phyloP scores from a whole-genome alignment of 2,797 vertebrate genomes.

The Molothrus ater region DNA sequence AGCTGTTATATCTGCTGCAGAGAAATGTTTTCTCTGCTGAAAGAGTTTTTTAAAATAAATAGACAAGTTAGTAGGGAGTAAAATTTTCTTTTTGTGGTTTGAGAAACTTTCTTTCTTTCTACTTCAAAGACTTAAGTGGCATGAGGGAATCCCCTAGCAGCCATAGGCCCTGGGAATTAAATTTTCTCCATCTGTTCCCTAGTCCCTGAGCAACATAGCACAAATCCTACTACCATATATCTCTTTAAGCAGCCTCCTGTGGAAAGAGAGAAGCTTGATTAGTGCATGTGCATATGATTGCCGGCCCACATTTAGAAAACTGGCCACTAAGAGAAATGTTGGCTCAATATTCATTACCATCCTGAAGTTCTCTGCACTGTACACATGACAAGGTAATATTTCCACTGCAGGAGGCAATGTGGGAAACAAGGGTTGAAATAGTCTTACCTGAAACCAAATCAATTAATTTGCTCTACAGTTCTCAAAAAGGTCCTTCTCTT shows the following conservation, averaged over 20 bases:
- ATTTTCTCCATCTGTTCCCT: conserved; percentile 73
- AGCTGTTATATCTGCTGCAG: conserved; percentile 43
- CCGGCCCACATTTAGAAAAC: conserved; percentile 62
- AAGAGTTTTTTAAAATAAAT: conserved; percentile 61
- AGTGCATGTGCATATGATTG: conserved; percentile 32
- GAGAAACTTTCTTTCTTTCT: conserved; percentile 62
- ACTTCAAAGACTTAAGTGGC: conserved; percentile 74
- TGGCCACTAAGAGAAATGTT: conserved; percentile 49
- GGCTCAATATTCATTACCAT: conserved; percentile 59
- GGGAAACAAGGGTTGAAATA: conserved; percentile 57
- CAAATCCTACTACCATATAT: conserved; percentile 67
- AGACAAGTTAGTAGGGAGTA: conserved; percentile 43
- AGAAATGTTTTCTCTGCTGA: conserved; percentile 53
- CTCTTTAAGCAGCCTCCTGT: conserved; percentile 73
- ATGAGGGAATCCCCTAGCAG: conserved; percentile 65
- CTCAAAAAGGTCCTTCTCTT: conserved; percentile 48
- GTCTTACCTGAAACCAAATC: conserved; percentile 57
- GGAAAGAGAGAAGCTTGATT: conserved; percentile 69
- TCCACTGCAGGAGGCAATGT: conserved; percentile 55
- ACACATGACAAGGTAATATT: conserved; percentile 61
- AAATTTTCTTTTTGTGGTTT: conserved; percentile 59
- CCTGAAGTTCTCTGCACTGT: conserved; percentile 51
- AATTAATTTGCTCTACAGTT: conserved; percentile 54
- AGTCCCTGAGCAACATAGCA: conserved; percentile 59
- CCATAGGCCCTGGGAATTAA: conserved; percentile 73